Conservation (phyloP, 2,797 vertebrate species). For the Hippopotamyrus pictus region DNA sequence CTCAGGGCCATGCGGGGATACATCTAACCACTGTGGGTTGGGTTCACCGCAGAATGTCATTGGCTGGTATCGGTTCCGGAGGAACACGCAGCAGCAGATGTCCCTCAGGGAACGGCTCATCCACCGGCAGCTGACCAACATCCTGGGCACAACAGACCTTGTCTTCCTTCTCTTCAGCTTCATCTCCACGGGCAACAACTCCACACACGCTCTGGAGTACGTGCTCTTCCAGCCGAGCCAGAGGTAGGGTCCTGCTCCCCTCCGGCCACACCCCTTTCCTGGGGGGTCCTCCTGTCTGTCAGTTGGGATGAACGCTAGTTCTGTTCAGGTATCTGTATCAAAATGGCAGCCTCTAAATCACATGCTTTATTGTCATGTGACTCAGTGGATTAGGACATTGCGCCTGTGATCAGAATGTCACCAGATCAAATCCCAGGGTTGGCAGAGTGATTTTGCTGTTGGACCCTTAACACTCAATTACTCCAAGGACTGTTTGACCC, state of each 20-base stretch:
- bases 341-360: background rate
- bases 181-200: conserved; percentile 97
- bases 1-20: background rate
- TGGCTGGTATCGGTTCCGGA: conserved; percentile 94
- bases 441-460: background rate
- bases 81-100: conserved; percentile 97
- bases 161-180: conserved; percentile 99
- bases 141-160: conserved; percentile 91
- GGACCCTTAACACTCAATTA: background rate
- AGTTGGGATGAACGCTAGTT: background rate
- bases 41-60: conserved; percentile 75
- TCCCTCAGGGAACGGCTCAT: conserved; percentile 94
- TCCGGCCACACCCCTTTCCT: background rate
- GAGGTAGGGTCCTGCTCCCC: conserved; percentile 62
- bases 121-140: conserved; percentile 89
- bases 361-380: background rate
- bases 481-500: background rate
- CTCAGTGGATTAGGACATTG: background rate
- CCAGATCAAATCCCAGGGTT: background rate
- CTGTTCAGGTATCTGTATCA: background rate
- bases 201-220: conserved; percentile 96
- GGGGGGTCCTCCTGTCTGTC: background rate
- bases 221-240: conserved; percentile 92
- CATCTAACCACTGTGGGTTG: background rate
- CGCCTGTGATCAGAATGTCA: background rate